phyloP scores from a whole-genome alignment of 2,888 invertebrate genomes.

The Meghimatium bilineatum region DNA sequence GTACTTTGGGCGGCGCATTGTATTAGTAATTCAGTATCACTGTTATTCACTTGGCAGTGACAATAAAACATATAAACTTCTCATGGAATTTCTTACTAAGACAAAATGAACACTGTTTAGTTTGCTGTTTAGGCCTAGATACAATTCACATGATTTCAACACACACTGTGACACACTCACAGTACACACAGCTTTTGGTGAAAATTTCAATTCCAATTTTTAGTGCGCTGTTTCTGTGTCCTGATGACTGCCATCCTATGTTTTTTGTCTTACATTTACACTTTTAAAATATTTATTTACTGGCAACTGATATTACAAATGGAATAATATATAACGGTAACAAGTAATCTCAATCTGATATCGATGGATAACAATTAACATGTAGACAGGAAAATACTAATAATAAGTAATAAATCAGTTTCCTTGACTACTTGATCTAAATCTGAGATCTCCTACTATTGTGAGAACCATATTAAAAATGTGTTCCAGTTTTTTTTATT shows the following conservation, averaged over 20 bases:
- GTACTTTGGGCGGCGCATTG: conserved; percentile 53
- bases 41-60: background rate
- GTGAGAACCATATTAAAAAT: background rate
- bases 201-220: too few species aligned
- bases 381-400: background rate
- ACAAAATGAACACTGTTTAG: background rate
- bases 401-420: conserved; percentile 8
- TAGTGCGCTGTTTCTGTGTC: too few species aligned
- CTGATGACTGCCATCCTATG: too few species aligned
- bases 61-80: background rate
- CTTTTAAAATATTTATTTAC: too few species aligned
- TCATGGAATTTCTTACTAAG: background rate
- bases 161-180: too few species aligned
- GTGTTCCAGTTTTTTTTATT: background rate
- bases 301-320: too few species aligned
- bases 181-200: too few species aligned
- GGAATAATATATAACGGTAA: too few species aligned
- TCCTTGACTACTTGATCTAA: conserved; percentile 2
- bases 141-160: too few species aligned
- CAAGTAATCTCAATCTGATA: too few species aligned
- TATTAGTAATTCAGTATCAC: background rate
- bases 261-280: too few species aligned
- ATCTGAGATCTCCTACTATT: background rate
- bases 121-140: background rate
- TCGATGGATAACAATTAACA: too few species aligned